Conservation (phyloP, 2,113 vertebrate genomes). For the Elephantulus edwardii region DNA sequence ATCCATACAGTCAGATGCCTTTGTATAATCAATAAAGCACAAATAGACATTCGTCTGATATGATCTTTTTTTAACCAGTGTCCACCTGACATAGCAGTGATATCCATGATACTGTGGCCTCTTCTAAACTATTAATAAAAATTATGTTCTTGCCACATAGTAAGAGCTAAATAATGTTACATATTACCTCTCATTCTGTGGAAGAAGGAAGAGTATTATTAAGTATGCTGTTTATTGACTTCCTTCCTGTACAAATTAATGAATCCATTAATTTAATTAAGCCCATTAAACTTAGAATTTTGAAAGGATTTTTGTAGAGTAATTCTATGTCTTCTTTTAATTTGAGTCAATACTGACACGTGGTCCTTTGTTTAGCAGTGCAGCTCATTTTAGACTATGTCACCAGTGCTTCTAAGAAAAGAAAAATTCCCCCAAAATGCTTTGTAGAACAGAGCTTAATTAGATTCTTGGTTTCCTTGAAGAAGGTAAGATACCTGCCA, state of each 20-base stretch:
- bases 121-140: no score
- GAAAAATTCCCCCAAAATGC: neutral
- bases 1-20: no score
- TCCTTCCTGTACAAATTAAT: neutral
- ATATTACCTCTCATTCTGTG: neutral
- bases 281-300: constrained; percentile 25
- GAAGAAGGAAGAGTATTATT: neutral
- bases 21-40: no score
- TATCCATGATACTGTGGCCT: no score
- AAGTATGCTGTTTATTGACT: neutral
- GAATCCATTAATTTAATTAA: no score
- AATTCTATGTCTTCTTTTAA: neutral
- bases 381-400: no score
- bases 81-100: no score
- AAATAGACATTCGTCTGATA: no score
- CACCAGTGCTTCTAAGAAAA: neutral
- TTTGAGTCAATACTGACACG: neutral
- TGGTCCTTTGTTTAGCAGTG: neutral
- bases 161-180: no score
- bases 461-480: neutral
- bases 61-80: no score
- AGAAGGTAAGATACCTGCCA: neutral
- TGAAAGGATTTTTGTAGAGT: neutral
- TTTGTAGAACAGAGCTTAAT: constrained; percentile 20
- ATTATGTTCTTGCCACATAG: no score